Percentiles rank a stretch among this genome's conserved stretches.
These are phyloP conservation scores for Aegotheles bennettii DNA, from an alignment of 2,113 vertebrate species.

Conservation along the genomic window DNA sequence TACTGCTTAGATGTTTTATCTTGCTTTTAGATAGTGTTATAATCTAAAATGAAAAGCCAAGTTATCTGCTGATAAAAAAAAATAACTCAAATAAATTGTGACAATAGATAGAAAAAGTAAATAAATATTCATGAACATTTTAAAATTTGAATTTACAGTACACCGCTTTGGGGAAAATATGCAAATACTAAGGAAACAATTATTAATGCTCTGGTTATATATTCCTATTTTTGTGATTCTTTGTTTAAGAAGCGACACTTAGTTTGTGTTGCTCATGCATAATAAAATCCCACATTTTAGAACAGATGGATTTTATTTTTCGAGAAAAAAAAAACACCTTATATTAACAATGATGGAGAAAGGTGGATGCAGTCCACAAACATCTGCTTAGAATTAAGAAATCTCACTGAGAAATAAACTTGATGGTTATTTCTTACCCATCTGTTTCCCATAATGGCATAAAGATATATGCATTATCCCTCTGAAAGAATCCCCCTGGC, in stretches of 20 bases:
- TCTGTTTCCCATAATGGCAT: background rate
- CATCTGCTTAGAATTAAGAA: background rate
- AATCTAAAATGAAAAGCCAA: background rate
- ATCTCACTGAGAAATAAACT: background rate
- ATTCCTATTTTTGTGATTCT: background rate
- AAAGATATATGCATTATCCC: background rate
- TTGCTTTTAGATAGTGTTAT: background rate
- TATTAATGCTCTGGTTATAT: conserved; percentile 25
- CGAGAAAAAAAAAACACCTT: fast-evolving
- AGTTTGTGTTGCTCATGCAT: background rate
- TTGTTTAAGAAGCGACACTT: background rate
- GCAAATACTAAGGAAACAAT: conserved; percentile 1
- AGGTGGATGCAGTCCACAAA: background rate
- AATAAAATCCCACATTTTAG: background rate
- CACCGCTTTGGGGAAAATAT: background rate
- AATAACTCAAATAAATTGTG: background rate
- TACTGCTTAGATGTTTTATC: background rate
- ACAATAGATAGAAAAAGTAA: background rate
- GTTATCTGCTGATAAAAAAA: background rate
- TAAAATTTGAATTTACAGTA: conserved; percentile 22
- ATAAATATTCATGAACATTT: conserved; percentile 48
- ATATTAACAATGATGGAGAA: background rate
- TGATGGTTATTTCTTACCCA: background rate
- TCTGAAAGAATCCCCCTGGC: background rate
- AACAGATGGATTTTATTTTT: background rate